phyloP scores from a whole-genome alignment of 1,140 invertebrate species.

The Elymnias hypermnestra region DNA sequence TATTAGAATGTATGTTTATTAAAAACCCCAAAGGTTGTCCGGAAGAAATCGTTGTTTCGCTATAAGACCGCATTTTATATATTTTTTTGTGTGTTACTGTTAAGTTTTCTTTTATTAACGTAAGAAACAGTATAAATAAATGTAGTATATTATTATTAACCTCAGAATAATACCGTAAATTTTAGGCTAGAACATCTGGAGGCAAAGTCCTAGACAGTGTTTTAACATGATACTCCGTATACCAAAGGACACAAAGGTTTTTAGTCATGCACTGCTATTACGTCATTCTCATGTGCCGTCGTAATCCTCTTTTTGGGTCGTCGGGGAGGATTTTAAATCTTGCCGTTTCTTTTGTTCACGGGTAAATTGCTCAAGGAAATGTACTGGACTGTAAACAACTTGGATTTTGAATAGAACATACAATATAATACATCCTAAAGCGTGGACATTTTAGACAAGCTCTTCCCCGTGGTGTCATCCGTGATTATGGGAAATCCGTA shows the following conservation, averaged over 20 bases:
- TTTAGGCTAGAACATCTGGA: constrained; percentile 37
- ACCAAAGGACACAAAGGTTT: constrained; percentile 32
- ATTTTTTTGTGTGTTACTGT: too few species aligned
- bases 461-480: too few species aligned
- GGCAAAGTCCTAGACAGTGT: constrained; percentile 33
- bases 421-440: too few species aligned
- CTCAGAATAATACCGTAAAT: constrained; percentile 29
- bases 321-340: constrained; percentile 19
- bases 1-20: too few species aligned
- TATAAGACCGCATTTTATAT: too few species aligned
- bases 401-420: constrained; percentile 5
- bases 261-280: constrained; percentile 29
- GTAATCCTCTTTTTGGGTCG: constrained; percentile 22
- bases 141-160: background rate
- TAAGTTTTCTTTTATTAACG: too few species aligned
- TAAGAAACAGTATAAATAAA: too few species aligned
- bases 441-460: too few species aligned
- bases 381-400: constrained; percentile 11
- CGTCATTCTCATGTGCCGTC: constrained; percentile 25
- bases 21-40: too few species aligned
- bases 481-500: too few species aligned
- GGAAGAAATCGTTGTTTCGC: too few species aligned
- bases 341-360: constrained; percentile 17
- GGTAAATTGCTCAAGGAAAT: constrained; percentile 15
- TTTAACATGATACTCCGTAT: constrained; percentile 44